Percentiles rank a stretch among this genome's conserved stretches.
phyloP scores from a whole-genome alignment of 2,888 invertebrate species.

The Poecilus cupreus region DNA sequence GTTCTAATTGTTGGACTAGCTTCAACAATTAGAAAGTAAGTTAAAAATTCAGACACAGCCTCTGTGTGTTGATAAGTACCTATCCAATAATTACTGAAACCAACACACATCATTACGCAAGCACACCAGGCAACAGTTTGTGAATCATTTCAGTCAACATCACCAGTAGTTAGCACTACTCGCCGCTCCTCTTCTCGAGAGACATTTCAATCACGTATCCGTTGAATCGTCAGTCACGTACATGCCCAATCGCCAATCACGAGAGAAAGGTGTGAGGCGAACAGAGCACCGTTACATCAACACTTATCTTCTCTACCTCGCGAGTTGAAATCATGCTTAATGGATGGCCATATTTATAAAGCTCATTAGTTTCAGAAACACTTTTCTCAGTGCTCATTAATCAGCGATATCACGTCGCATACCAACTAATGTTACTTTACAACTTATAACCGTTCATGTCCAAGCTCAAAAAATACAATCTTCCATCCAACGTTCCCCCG shows the following conservation, averaged over 20 bases:
- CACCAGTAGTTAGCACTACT: not conserved
- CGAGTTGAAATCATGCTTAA: conserved; percentile 39
- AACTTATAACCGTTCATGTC: conserved; percentile 4
- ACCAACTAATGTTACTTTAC: conserved; percentile 14
- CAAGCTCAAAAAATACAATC: not conserved
- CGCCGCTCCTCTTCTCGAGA: too few relatives aligned
- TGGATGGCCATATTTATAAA: conserved; percentile 53
- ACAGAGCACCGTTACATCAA: conserved; percentile 15
- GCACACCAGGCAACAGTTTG: not conserved
- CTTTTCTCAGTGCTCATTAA: conserved; percentile 37
- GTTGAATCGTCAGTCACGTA: conserved; percentile 15
- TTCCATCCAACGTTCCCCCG: conserved; percentile 4
- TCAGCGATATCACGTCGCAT: conserved; percentile 4
- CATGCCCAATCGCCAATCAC: not conserved
- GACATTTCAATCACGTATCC: conserved; percentile 42
- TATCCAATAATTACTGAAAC: not conserved
- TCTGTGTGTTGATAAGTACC: not conserved
- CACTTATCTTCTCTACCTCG: conserved; percentile 7
- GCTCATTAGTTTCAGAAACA: conserved; percentile 51
- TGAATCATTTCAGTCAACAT: conserved; percentile 40
- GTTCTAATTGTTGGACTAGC: too few relatives aligned
- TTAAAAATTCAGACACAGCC: not conserved
- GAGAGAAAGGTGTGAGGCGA: conserved; percentile 40
- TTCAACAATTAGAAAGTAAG: too few relatives aligned
- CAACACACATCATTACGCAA: not conserved